Evolutionary conservation across 2,888 invertebrate genomes (phyloP), one percentile per base, ranked within the genome.

Genomic region (Troglohyphantes excavatus): DNA sequence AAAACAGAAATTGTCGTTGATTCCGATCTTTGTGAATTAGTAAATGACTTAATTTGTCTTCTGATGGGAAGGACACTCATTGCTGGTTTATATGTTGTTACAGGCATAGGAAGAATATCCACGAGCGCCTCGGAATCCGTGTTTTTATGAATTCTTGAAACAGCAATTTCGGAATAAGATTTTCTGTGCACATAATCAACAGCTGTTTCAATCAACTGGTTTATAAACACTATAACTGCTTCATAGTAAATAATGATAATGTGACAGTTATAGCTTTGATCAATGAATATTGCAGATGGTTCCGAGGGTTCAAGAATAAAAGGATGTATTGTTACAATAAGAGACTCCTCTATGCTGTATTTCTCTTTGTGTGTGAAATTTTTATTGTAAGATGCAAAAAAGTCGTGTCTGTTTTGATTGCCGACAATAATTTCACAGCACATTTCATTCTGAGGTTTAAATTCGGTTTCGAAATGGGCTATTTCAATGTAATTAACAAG

Each of bases 1-100:
- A 39, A 13, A 39, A 39, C 39, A 11, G 39, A 39, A 13, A 2
- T 1, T 2, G 19, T 13, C 26, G 23, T 13, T 5, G 46, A 13
- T 39, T 13, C 13, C 11, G 23, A 39, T 17, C 21, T 2, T 17
- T 17, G 21, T 72, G 23, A 53, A n/a, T n/a, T 0, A 27, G 26
- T 26, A 17, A 17, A n/a, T n/a, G 43, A 17, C 17, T 46, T 23
- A 46, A 27, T 46, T 46, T 72, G 46, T 2, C 72, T 46, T 46
- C n/a, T 59, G 13, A 88, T 67, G 5, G 87, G 87, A 39, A 88
- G 72, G 27, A 88, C 87, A 67, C 87, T 88, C 53, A 88, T 39
- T 27, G 87, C 87, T 11, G 81, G 81, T 26, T 88, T 88, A 43
- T 19, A 88, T 7, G 72, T 72, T 53, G 75, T 46, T n/a, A 88